These are phyloP conservation scores for Carposina sasakii DNA, from an alignment of 1,140 invertebrate genomes.

Conservation along the genomic window DNA sequence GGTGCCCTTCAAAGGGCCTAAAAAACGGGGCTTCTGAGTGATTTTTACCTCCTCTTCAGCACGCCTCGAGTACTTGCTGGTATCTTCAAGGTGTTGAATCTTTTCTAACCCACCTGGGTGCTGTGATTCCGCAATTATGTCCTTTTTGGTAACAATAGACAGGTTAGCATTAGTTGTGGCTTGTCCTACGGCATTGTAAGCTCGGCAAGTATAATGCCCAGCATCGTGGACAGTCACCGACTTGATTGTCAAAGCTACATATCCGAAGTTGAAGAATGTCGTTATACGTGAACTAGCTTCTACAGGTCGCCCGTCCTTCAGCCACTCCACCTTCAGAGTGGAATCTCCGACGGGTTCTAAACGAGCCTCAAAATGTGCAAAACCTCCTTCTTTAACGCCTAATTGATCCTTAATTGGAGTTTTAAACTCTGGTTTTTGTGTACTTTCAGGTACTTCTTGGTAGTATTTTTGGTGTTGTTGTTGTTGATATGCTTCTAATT, in stretches of 20 bases:
- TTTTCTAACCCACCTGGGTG: slow-evolving; percentile 91
- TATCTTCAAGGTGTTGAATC: slow-evolving; percentile 91
- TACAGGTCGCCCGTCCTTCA: slow-evolving; percentile 92
- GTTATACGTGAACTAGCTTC: slow-evolving; percentile 95
- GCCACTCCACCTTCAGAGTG: slow-evolving; percentile 94
- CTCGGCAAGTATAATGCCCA: slow-evolving; percentile 92
- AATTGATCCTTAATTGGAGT: slow-evolving; percentile 92
- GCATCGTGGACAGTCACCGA: slow-evolving; percentile 92
- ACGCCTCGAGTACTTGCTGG: slow-evolving; percentile 78
- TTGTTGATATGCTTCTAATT: slow-evolving; percentile 92
- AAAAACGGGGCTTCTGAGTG: slow-evolving; percentile 86
- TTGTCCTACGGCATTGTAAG: slow-evolving; percentile 90
- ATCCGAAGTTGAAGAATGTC: slow-evolving; percentile 96
- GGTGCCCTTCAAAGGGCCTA: slow-evolving; percentile 90
- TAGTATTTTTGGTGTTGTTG: slow-evolving; percentile 83
- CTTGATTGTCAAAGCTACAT: slow-evolving; percentile 96
- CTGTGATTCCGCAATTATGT: slow-evolving; percentile 89
- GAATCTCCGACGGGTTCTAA: slow-evolving; percentile 95
- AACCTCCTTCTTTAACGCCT: slow-evolving; percentile 92
- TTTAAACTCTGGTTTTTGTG: slow-evolving; percentile 90
- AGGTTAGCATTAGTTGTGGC: slow-evolving; percentile 91
- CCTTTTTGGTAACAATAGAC: slow-evolving; percentile 88
- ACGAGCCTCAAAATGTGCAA: slow-evolving; percentile 96
- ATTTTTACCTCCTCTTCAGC: slow-evolving; percentile 82
- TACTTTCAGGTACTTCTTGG: slow-evolving; percentile 84